Percentiles rank a stretch among this genome's conserved stretches.
Conservation (phyloP, 2,888 invertebrate species). For the Linyphia triangularis region DNA sequence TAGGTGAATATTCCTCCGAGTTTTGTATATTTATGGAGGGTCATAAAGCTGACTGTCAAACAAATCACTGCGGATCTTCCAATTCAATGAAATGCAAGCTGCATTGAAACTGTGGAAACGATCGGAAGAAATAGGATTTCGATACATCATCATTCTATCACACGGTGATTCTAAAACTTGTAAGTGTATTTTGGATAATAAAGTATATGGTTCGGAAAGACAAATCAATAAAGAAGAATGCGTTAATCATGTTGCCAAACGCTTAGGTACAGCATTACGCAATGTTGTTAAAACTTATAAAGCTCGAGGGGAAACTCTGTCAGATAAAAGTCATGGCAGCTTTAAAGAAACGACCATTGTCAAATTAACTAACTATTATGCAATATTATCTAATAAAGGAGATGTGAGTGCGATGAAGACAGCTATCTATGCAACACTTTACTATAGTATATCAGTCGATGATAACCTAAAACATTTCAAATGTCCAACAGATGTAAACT, state of each 20-base stretch:
- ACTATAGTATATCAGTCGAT: too few species aligned
- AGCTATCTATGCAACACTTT: slow-evolving; percentile 17
- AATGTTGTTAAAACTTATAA: background rate
- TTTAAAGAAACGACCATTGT: slow-evolving; percentile 10
- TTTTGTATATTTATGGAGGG: slow-evolving; percentile 19
- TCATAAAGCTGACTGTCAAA: background rate
- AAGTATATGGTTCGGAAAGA: background rate
- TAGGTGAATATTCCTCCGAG: background rate
- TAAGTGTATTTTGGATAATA: background rate
- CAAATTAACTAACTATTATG: slow-evolving; percentile 16
- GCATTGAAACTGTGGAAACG: background rate
- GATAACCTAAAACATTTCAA: too few species aligned
- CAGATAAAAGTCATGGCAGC: background rate
- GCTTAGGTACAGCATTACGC: slow-evolving; percentile 16
- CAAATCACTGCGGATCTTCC: slow-evolving; percentile 2
- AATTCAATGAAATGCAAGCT: slow-evolving; percentile 23
- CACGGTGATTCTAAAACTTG: slow-evolving; percentile 32
- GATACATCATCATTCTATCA: background rate
- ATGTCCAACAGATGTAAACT: too few species aligned
- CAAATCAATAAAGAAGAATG: slow-evolving; percentile 8
- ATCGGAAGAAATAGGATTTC: background rate
- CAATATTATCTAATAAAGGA: background rate
- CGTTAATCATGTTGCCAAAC: slow-evolving; percentile 29
- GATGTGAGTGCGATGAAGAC: background rate
- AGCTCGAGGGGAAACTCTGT: background rate